Evolutionary conservation across 2,797 vertebrate species (phyloP), one percentile per base, ranked within the genome.

Genomic region (Oreochromis grahami): DNA sequence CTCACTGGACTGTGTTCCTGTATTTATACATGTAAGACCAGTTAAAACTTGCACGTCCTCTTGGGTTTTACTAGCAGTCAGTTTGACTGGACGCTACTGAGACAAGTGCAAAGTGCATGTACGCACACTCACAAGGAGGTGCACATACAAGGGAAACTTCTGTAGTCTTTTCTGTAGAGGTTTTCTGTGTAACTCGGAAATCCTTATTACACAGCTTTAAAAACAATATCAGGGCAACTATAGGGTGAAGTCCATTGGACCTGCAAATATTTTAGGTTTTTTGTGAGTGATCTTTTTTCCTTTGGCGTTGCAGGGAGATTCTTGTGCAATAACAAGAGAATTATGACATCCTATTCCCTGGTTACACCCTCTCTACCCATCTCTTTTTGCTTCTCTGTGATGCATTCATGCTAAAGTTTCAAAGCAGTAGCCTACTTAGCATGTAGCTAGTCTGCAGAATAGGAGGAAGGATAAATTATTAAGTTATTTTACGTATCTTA

Each of bases 1-100:
- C 55, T 77, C 60, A 50, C 43, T 5, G 9, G 29, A 55, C 77
- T 19, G 29, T 87, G 74, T 83, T 80, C 72, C 58, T 58, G 55
- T 86, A 60, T 76, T 56, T 48, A 13, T 32, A 19, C 53, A 74
- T 76, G 63, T 70, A 48, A 29, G 41, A 48, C 14, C 41, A 48
- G 41, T 72, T 72, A 12, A 29, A 72, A 72, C 4, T 7, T 29
- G 9, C 43, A 29, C 24, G 19, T 72, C 1, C 24, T 11, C 41
- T 29, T 1, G 15, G 24, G 68, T 29, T 72, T 72, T 72, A 29
- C 24, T 45, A 72, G 41, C 68, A 29, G 15, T 72, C 41, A 48
- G 9, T 29, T 72, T 72, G 41, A 24, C 12, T 68, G 63, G 7
- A 41, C 0, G 12, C 63, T 68, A 41, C 63, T 29, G 24, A 19